Base-by-base conservation (phyloP, 1,140 invertebrate species). In the Atta texana region DNA sequence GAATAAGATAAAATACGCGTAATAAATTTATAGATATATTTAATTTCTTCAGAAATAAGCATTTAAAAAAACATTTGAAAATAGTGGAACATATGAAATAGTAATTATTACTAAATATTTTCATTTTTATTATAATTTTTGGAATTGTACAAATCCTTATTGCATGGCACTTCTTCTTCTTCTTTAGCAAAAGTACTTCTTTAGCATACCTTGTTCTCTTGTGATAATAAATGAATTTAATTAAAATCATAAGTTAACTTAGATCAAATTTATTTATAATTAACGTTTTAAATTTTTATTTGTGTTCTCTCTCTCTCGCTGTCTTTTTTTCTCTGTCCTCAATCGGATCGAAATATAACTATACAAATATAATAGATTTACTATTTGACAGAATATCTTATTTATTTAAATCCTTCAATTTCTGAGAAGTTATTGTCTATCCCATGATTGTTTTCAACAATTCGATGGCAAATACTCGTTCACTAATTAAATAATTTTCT, bases 401-500 rank as follows among this genome's bases (percentile, higher is more conserved):
- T 31, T 34, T 68, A 12, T 18, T 44, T 28, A 81, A 71, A 31
- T 72, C 24, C 1, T 0, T 34, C 24, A 21, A 44, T 28, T 44
- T 71, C 6, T 14, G 10, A 55, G 16, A 68, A 18, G 10, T 28
- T 55, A 28, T 14, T n/a, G 8, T 16, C 21, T 14, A 24, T 21
- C 7, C 14, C 7, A 31, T 4, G 16, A 57, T 14, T 28, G 59
- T 28, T n/a, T 69, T 69, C 21, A 69, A 8, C 18, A 49, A 49
- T 12, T 51, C 53, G 21, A 78, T n/a, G 59, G 24, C 4, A 7
- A 57, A 81, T 44, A 18, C 5, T 39, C 69, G 57, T 10, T 8
- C n/a, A n/a, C 2, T 76, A 64, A 85, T 85, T 85, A 77, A 85
- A 18, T 55, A 24, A 74, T 82, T 28, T 72, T 61, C n/a, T 14